phyloP scores from a whole-genome alignment of 2,113 vertebrate genomes.

The Clarias macrocephalus region DNA sequence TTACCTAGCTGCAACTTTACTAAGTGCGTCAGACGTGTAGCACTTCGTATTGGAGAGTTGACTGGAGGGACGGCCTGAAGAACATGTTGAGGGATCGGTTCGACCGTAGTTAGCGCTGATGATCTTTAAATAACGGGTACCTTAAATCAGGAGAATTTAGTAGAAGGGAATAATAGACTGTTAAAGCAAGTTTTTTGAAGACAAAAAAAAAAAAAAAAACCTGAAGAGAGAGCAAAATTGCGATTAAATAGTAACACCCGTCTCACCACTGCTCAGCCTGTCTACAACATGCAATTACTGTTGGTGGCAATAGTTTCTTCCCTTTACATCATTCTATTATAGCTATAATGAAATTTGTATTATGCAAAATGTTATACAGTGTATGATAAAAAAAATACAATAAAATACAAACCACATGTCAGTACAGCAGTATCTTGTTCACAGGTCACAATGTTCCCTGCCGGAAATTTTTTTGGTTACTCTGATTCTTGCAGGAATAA shows the following conservation, averaged over 20 bases:
- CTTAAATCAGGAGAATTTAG: conserved; percentile 1
- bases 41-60: conserved; percentile 27
- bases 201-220: neutral
- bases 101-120: conserved; percentile 22
- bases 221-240: neutral
- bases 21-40: neutral
- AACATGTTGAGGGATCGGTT: conserved; percentile 14
- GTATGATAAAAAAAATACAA: neutral
- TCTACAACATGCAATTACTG: neutral
- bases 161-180: too few species aligned
- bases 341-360: too few species aligned
- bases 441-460: too few species aligned
- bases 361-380: too few species aligned
- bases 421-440: neutral
- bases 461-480: too few species aligned
- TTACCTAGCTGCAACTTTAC: neutral
- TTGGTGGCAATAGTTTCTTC: too few species aligned
- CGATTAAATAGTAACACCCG: neutral
- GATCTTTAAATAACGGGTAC: neutral
- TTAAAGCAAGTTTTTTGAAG: neutral
- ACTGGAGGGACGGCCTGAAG: neutral
- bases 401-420: neutral
- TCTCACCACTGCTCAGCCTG: neutral
- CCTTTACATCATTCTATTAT: too few species aligned
- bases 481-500: neutral